These are phyloP conservation scores for Procambarus clarkii DNA, from an alignment of 1,140 invertebrate species.

Conservation along the genomic window DNA sequence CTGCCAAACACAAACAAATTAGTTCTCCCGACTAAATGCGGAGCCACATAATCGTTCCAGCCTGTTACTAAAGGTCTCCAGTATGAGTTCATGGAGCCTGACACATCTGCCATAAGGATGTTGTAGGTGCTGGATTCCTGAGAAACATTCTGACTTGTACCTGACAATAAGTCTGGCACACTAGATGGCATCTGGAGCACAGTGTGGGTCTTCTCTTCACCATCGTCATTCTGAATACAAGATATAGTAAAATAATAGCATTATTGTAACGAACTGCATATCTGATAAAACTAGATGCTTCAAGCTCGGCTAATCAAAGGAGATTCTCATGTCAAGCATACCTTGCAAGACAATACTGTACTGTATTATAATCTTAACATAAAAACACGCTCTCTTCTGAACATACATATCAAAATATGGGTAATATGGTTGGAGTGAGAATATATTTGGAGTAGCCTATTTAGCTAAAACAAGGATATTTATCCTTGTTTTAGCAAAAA, in stretches of 20 bases:
- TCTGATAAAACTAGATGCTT: no score
- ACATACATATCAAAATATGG: no score
- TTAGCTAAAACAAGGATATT: no score
- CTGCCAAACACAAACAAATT: conserved; percentile 5
- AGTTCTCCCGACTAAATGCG: conserved; percentile 16
- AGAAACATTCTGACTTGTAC: not conserved
- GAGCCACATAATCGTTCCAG: conserved; percentile 58
- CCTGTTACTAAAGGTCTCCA: conserved; percentile 23
- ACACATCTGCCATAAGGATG: conserved; percentile 61
- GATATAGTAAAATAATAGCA: not conserved
- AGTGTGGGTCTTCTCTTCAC: not conserved
- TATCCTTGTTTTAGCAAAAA: no score
- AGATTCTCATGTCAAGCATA: no score
- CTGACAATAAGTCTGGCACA: not conserved
- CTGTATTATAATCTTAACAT: no score
- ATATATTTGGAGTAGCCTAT: no score
- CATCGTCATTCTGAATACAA: conserved; percentile 14
- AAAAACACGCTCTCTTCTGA: no score
- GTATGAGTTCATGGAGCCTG: conserved; percentile 52
- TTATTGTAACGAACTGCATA: no score
- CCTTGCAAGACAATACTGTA: no score
- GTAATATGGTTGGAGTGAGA: no score
- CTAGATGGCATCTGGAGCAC: conserved; percentile 27
- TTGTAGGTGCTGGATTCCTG: conserved; percentile 2
- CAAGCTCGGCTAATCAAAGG: no score